Evolutionary conservation across 2,797 vertebrate species (phyloP), one percentile per base, ranked within the genome.

Genomic region (Oreortyx pictus): DNA sequence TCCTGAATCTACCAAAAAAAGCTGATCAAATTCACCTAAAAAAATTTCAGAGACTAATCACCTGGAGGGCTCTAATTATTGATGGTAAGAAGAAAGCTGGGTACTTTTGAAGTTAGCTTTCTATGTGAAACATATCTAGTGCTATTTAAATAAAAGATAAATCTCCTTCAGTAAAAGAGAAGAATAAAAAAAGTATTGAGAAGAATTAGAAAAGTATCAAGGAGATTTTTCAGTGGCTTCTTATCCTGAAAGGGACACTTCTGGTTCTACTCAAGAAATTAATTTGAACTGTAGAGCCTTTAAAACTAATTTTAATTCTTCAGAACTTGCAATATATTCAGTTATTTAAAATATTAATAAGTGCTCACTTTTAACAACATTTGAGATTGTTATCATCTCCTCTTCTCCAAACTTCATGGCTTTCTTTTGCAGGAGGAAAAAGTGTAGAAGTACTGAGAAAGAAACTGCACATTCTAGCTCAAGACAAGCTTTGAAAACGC

Each of bases 11-110:
- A 72, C 90, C 70, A 94, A 76, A 97, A 50, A 52, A 91, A 82
- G 12, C 29, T 14, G 59, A 93, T 73, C 64, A 75, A 96, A 59
- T 88, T 91, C 80, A 88, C 18, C 35, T 71, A 74, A 54, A 94
- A 86, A 96, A 91, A 89, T 72, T 44, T 41, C 60, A 77, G 93
- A 75, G 59, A 59, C 60, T 57, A 80, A 96, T 79, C 60, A 93
- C 93, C 92, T 95, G 64, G 64, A 95, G 46, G 35, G 27, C 71
- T 96, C 82, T 92, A 95, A 93, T 92, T 95, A 97, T 79, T 95
- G 68, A 92, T 50, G 37, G 67, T 64, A 81, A 72, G 71, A 92
- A 82, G 67, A 96, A 96, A 94, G 71, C 27, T 50, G 14, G 6
- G 8, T 39, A 72, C 37, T 72, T 95, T 74, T 75, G 77, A 96